A percentile compares a stretch with the other conserved stretches of the same genome.
Conservation (phyloP, 2,888 invertebrate genomes). For the Lymantria monacha region DNA sequence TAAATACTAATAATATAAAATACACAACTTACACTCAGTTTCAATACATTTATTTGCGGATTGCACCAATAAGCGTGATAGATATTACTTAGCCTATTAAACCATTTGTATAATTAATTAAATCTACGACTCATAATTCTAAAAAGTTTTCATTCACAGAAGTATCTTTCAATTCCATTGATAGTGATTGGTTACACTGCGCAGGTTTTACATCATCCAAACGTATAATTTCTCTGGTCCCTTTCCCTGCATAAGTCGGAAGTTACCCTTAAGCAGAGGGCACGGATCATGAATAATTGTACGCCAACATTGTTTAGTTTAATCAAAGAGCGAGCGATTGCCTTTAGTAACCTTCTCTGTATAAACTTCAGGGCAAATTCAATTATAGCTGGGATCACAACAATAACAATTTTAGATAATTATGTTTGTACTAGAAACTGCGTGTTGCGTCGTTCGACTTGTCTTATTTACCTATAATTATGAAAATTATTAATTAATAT, state of each 20-base stretch:
- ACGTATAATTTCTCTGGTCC: not conserved
- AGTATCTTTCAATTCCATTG: too few species aligned
- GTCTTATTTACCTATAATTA: conserved; percentile 37
- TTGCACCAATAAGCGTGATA: too few species aligned
- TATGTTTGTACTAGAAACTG: conserved; percentile 62
- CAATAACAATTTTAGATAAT: conserved; percentile 75
- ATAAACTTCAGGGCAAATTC: conserved; percentile 73
- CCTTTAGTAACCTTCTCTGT: conserved; percentile 65
- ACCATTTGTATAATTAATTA: too few species aligned
- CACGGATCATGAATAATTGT: conserved; percentile 62
- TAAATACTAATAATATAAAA: too few species aligned
- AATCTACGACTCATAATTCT: too few species aligned
- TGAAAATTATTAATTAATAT: conserved; percentile 32
- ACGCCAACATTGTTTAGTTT: conserved; percentile 71
- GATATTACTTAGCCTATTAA: too few species aligned
- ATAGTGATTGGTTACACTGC: not conserved
- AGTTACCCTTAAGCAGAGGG: conserved; percentile 22
- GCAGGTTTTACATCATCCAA: not conserved
- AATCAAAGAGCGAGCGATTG: conserved; percentile 70
- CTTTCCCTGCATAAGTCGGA: conserved; percentile 3
- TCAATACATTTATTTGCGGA: too few species aligned
- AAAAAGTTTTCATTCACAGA: too few species aligned
- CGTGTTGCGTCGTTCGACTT: conserved; percentile 30
- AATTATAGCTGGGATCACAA: conserved; percentile 72
- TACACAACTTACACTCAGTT: too few species aligned